These are phyloP conservation scores for Tortrix viridana DNA, from an alignment of 2,888 invertebrate genomes.

Conservation along the genomic window DNA sequence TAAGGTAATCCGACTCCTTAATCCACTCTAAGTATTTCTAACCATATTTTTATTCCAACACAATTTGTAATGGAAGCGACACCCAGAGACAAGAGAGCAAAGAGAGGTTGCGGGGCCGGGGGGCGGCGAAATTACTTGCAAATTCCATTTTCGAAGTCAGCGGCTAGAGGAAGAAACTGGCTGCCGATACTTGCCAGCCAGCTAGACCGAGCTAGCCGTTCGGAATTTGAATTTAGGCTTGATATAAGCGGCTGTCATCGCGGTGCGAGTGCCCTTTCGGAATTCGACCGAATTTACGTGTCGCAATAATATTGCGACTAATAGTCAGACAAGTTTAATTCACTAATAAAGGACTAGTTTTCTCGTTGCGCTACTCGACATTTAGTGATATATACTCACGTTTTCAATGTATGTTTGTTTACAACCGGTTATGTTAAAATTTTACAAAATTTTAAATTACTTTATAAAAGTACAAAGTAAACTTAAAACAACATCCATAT, in stretches of 20 bases:
- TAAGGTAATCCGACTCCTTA: slow-evolving; percentile 29
- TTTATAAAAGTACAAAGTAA: not conserved
- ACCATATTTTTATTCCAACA: slow-evolving; percentile 82
- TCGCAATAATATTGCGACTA: too few species aligned
- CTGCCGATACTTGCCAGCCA: slow-evolving; percentile 39
- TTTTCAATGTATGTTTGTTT: too few species aligned
- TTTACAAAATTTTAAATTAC: not conserved
- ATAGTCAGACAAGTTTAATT: not conserved
- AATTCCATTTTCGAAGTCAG: slow-evolving; percentile 82
- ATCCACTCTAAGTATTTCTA: slow-evolving; percentile 59
- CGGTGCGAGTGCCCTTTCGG: not conserved
- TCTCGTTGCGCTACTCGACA: too few species aligned
- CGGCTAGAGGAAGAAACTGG: slow-evolving; percentile 72
- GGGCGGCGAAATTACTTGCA: slow-evolving; percentile 80
- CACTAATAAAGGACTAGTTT: too few species aligned
- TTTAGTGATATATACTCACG: too few species aligned
- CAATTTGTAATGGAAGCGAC: slow-evolving; percentile 84
- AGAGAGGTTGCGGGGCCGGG: slow-evolving; percentile 55
- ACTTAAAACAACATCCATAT: not conserved
- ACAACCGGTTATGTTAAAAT: too few species aligned
- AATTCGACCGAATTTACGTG: slow-evolving; percentile 1
- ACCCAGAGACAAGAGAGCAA: slow-evolving; percentile 82
- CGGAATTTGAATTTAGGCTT: slow-evolving; percentile 26
- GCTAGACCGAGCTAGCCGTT: slow-evolving; percentile 23
- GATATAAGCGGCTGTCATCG: slow-evolving; percentile 1